phyloP scores from a whole-genome alignment of 2,888 invertebrate species.

The Pelosia muscerda region DNA sequence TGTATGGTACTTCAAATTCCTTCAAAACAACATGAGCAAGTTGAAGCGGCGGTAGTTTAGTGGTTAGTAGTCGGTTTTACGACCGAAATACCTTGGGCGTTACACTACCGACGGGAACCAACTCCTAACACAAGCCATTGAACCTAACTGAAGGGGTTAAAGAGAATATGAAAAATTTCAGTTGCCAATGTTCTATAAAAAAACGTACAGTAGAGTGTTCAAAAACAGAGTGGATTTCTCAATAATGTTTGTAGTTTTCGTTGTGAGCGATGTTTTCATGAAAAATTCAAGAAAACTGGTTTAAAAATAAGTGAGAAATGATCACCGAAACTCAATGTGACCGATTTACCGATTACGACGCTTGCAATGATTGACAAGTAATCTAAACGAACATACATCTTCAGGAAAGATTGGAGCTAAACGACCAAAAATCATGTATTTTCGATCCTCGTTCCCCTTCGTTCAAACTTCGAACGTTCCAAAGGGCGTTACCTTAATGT shows the following conservation, averaged over 20 bases:
- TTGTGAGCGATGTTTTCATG: not conserved
- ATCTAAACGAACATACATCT: constrained; percentile 10
- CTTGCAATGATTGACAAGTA: constrained; percentile 12
- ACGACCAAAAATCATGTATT: constrained; percentile 9
- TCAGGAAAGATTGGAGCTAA: not conserved
- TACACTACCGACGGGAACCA: no score
- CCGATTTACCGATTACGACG: not conserved
- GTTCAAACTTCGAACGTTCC: constrained; percentile 19
- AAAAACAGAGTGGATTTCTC: not conserved
- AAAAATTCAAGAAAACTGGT: not conserved
- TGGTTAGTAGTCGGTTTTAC: no score
- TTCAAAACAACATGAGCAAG: no score
- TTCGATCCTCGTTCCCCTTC: constrained; percentile 22
- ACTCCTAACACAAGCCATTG: no score
- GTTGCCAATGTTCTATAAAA: no score
- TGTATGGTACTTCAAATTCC: no score
- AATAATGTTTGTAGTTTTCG: not conserved
- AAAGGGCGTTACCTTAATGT: constrained; percentile 39
- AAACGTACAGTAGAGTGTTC: not conserved
- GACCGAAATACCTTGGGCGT: no score
- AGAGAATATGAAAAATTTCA: no score
- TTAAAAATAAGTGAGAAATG: not conserved
- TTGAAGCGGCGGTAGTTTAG: no score
- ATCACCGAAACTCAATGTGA: not conserved
- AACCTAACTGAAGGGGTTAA: no score